Evolutionary conservation across 2,113 vertebrate species (phyloP), one percentile per base, ranked within the genome.

Genomic region (Athene noctua): DNA sequence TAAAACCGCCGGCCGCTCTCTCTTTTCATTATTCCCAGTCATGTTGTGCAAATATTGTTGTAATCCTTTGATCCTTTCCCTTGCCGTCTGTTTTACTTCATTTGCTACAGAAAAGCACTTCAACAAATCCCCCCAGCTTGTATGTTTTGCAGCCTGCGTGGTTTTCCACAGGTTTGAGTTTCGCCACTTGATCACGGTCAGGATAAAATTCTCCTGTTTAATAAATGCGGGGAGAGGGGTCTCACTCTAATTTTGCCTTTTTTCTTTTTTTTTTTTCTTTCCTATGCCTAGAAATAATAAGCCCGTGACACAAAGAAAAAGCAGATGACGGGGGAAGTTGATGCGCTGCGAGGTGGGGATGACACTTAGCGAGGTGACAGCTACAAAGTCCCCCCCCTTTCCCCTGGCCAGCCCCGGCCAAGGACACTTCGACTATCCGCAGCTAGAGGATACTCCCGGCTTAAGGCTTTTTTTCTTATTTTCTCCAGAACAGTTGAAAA

Each of bases 1-100:
- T 98, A 97, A 97, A 98, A 98, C 97, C 97, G 97, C 96, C 96
- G 98, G 97, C 98, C 44, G 98, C 98, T 98, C 98, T 98, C 98
- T 97, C 98, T 98, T 98, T 98, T 99, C 98, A 99, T 99, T 99
- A 99, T 99, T 99, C 99, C 98, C 98, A 98, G 99, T 99, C 99
- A 99, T 99, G 99, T 98, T 99, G 99, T 98, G 98, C 99, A 99
- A 99, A 99, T 99, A 99, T 99, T 99, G 98, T 98, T 97, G 98
- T 99, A 99, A 99, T 99, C 99, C 99, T 98, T 99, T 98, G 98
- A 99, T 98, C 98, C 98, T 90, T 98, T 98, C 98, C 97, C 98
- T 97, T 98, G 98, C 98, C 98, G 98, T 98, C 98, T 98, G 98
- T 98, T 98, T 97, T 98, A 98, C 98, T 98, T 98, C 98, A 98